phyloP scores from a whole-genome alignment of 1,140 invertebrate genomes.

The Archivesica marissinica region DNA sequence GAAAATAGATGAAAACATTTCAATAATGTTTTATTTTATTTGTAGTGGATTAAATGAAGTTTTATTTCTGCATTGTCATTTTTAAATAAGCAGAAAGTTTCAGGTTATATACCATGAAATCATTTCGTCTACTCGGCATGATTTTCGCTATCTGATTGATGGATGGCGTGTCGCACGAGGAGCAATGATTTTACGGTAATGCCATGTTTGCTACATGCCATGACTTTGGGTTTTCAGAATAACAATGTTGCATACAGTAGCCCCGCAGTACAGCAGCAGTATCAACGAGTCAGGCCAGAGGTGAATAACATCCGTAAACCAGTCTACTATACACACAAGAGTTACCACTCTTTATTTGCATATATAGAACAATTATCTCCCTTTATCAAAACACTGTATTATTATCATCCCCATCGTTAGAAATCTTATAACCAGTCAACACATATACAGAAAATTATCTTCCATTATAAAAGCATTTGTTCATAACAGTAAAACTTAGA shows the following conservation, averaged over 20 bases:
- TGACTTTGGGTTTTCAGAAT: constrained; percentile 53
- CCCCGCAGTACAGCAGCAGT: constrained; percentile 10
- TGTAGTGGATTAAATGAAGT: neutral
- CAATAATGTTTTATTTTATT: neutral
- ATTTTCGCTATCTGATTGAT: too few relatives aligned
- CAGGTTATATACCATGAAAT: constrained; percentile 1
- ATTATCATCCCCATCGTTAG: too few relatives aligned
- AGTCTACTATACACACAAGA: constrained; percentile 52
- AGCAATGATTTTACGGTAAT: constrained; percentile 24
- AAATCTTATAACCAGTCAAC: too few relatives aligned
- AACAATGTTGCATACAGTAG: constrained; percentile 53
- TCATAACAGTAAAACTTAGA: too few relatives aligned
- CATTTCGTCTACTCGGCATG: too few relatives aligned
- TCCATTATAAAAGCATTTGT: too few relatives aligned
- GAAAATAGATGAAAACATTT: neutral
- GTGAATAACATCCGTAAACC: constrained; percentile 60
- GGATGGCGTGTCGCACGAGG: neutral
- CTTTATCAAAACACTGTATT: too few relatives aligned
- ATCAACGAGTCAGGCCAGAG: constrained; percentile 49
- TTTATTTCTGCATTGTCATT: constrained; percentile 13
- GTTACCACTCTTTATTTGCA: constrained; percentile 30
- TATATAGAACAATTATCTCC: constrained; percentile 41
- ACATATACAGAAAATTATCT: too few relatives aligned
- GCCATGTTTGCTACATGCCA: constrained; percentile 11
- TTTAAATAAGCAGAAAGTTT: constrained; percentile 8